Percentiles rank a stretch among this genome's conserved stretches.
phyloP scores from a whole-genome alignment of 2,888 invertebrate genomes.

The Melipona beecheii region DNA sequence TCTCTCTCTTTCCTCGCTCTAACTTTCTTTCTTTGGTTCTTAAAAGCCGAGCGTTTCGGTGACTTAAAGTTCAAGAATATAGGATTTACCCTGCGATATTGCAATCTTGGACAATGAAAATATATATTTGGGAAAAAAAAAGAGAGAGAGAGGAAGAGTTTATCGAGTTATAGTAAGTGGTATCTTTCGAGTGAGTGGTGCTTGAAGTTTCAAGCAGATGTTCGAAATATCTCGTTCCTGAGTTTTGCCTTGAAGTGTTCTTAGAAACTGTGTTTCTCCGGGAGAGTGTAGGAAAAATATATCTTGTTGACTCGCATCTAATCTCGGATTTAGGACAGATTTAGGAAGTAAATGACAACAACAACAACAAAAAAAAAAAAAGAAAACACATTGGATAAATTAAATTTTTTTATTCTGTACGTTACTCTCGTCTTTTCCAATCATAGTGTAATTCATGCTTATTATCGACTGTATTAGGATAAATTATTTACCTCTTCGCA shows the following conservation, averaged over 20 bases:
- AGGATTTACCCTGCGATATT: neutral
- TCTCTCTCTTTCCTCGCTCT: too few relatives aligned
- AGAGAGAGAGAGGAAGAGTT: neutral
- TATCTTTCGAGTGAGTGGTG: neutral
- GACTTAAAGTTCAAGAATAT: neutral
- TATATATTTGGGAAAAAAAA: neutral
- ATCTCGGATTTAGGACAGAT: too few relatives aligned
- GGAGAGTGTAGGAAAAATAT: neutral
- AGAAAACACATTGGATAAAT: too few relatives aligned
- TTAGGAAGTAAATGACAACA: too few relatives aligned
- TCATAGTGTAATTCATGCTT: too few relatives aligned
- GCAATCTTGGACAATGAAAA: neutral
- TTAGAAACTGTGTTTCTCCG: neutral
- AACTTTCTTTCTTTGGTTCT: neutral
- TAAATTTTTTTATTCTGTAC: too few relatives aligned
- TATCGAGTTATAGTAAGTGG: neutral
- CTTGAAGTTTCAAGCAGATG: neutral
- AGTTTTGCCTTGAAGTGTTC: neutral
- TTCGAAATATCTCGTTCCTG: neutral
- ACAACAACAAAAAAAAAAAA: too few relatives aligned
- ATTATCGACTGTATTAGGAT: too few relatives aligned
- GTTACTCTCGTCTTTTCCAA: too few relatives aligned
- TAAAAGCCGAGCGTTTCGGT: neutral
- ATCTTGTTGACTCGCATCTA: neutral
- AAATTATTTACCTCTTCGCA: too few relatives aligned